Base-by-base conservation (phyloP, 1,140 invertebrate genomes). In the Tetramorium alpestre region DNA sequence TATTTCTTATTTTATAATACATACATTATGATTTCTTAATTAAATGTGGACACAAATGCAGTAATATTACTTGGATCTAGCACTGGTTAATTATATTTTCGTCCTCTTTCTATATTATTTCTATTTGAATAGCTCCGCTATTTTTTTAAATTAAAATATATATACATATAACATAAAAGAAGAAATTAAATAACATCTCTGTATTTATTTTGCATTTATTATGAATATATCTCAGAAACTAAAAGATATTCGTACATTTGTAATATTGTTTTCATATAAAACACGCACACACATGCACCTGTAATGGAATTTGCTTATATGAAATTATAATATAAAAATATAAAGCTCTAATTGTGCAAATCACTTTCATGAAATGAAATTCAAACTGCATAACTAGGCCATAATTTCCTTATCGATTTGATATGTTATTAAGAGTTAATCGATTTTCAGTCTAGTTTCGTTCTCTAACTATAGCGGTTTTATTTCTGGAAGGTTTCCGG, bases 401-500 rank as follows among this genome's bases (percentile, higher is more conserved):
- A 73, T 51, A 84, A 84, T 78, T 67, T 81, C 22, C 10, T 2
- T 47, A 75, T 60, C n/a, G 38, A 75, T 62, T 49, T 38, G 6
- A 13, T 49, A 47, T 16, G 22, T 58, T 49, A 73, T 60, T 84
- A 84, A 84, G 11, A 75, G 22, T 84, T 84, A 0, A 75, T 84
- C 28, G 54, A 84, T 84, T 62, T 75, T 60, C 56, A 0, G 1
- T 81, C 41, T 41, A 56, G 8, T 18, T 13, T 47, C 2, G 8
- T 60, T 84, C 69, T 84, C 11, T 3, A 41, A 38, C 10, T 47
- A 33, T 56, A 49, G 60, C 41, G 3, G n/a, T n/a, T 70, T 49
- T 75, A 73, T 84, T 75, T 75, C 69, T 60, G 28, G 18, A 82
- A 73, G 28, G 73, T 84, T 84, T 62, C 54, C n/a, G 58, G n/a